Evolutionary conservation across 2,888 invertebrate genomes (phyloP), one percentile per base, ranked within the genome.

Genomic region (Sinopyrophorus schimmeli): DNA sequence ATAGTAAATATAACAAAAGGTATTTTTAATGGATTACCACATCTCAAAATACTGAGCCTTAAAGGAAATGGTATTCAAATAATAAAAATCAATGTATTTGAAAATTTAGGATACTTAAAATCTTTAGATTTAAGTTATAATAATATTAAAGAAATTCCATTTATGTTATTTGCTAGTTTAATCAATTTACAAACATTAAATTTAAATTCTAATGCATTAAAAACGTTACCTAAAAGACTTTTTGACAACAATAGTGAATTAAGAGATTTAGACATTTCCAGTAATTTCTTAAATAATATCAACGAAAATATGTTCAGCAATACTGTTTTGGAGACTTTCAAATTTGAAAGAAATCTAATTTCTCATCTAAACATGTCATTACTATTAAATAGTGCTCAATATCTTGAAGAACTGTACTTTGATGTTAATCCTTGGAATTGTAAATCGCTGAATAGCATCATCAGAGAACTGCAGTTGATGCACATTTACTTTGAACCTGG

Each of bases 91-190:
- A 68, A 69, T 3, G 71, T 77, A 28, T 80, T 83, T 53, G 54
- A 64, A 7, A 77, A 78, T 0, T 67, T 82, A 5, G 53, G 58
- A 9, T 74, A 75, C 53, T 63, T 84, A 2, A 72, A 73, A 21
- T 72, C 73, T 43, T 67, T 84, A 1, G 75, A 80, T 65, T 67
- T 84, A n/a, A 81, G 81, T 60, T 81, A 83, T 60, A 84, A 84
- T 56, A 63, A 77, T 16, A 54, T 84, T 1, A 76, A 76, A 34
- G 66, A 69, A 38, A 71, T 61, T 49, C 53, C 43, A 2, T 1
- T n/a, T 14, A 15, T n/a, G 1, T 14, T 43, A 9, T 27, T 43
- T 20, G 5, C 2, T 1, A 35, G 35, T 20, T 35, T 35, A 20
- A 21, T 17, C 4, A 9, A 27, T 28, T 14, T 43, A 9, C 1